A percentile compares a stretch with the other conserved stretches of the same genome.
phyloP scores from a whole-genome alignment of 2,113 vertebrate species.

The Callorhinus ursinus region DNA sequence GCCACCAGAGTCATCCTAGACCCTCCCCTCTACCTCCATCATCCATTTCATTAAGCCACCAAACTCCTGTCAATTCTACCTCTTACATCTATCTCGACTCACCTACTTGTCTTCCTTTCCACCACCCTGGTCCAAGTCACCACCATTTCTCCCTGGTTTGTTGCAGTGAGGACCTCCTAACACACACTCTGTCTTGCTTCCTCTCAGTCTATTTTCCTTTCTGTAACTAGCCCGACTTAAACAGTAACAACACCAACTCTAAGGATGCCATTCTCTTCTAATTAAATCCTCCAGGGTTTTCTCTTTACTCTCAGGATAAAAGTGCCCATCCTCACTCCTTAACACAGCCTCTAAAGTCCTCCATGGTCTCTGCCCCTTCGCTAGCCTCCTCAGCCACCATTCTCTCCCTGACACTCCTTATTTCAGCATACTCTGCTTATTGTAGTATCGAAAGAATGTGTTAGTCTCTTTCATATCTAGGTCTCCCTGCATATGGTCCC shows the following conservation, averaged over 20 bases:
- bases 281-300: not conserved
- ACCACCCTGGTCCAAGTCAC: not conserved
- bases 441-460: not conserved
- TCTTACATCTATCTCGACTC: not conserved
- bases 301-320: not conserved
- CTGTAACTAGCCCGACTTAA: not conserved
- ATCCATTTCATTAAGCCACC: not conserved
- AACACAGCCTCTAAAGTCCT: not conserved
- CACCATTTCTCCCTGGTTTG: not conserved
- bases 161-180: not conserved
- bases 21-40: not conserved
- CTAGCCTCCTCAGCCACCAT: not conserved
- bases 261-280: not conserved
- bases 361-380: not conserved
- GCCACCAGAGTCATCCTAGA: not conserved
- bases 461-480: not conserved
- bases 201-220: not conserved
- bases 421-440: not conserved
- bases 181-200: not conserved
- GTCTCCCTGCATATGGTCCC: not conserved
- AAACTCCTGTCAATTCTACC: not conserved
- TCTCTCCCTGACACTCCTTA: not conserved
- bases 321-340: not conserved
- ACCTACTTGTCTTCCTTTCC: not conserved
- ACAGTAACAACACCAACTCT: not conserved